Conservation (phyloP, 2,113 vertebrate species). For the Crotalus viridis region DNA sequence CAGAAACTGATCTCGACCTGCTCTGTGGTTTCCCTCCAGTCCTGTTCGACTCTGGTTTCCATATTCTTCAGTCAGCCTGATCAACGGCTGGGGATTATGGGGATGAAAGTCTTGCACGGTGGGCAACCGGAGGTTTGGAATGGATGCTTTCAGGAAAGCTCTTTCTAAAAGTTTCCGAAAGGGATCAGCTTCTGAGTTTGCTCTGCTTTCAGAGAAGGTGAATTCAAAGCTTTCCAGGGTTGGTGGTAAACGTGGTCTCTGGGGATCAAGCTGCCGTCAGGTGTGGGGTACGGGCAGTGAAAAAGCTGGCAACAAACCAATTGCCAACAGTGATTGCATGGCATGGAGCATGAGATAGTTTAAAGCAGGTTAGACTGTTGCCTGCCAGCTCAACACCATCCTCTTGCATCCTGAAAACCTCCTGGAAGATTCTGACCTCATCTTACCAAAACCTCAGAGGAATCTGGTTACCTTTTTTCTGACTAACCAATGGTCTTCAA, state of each 20-base stretch:
- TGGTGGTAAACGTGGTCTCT: not conserved
- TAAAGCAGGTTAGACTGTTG: not conserved
- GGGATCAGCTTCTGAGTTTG: not conserved
- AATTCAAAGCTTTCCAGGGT: not conserved
- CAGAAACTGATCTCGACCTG: not conserved
- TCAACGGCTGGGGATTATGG: not conserved
- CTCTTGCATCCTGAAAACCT: not conserved
- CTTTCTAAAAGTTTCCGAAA: not conserved
- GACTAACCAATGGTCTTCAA: not conserved
- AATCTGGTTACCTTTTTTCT: not conserved
- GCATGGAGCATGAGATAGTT: not conserved
- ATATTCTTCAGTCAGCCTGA: not conserved
- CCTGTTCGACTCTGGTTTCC: not conserved
- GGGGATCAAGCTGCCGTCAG: not conserved
- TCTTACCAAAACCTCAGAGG: not conserved
- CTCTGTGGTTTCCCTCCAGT: not conserved
- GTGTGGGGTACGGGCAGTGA: not conserved
- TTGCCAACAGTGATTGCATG: accelerated
- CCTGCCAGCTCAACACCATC: not conserved
- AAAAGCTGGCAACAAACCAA: not conserved
- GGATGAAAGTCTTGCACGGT: not conserved
- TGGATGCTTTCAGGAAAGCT: not conserved
- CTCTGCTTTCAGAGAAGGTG: not conserved
- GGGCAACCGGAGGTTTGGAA: not conserved
- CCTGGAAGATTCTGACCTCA: not conserved